Evolutionary conservation across 2,113 vertebrate genomes (phyloP).

Genomic region (Piaya cayana): DNA sequence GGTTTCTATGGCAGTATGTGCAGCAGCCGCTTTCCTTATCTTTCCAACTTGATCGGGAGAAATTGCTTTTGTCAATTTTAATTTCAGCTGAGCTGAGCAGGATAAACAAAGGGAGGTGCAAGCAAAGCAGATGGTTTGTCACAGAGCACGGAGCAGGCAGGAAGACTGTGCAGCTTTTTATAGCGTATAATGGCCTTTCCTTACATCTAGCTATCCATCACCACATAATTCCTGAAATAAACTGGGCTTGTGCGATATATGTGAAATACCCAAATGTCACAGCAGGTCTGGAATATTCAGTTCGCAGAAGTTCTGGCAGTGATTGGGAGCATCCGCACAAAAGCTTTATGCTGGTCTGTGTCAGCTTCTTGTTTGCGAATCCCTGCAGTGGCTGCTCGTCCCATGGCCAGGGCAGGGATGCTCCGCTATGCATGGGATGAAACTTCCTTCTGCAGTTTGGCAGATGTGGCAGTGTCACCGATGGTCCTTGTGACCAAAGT

Average conservation of each 20-base stretch:
- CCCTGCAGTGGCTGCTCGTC: accelerated
- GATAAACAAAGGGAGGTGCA: conserved; percentile 52
- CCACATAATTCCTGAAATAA: conserved; percentile 43
- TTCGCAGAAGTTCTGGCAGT: neutral
- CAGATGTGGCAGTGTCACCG: neutral
- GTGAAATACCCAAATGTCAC: neutral
- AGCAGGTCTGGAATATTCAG: neutral
- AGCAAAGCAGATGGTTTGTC: conserved; percentile 63
- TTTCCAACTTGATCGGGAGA: conserved; percentile 40
- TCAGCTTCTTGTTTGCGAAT: neutral
- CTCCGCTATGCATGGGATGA: accelerated
- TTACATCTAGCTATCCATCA: conserved; percentile 35
- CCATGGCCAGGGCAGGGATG: neutral
- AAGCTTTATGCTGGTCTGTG: neutral
- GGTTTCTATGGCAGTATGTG: conserved; percentile 39
- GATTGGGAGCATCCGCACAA: neutral
- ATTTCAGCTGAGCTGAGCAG: conserved; percentile 61
- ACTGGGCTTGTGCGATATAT: neutral
- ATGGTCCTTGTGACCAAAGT: neutral
- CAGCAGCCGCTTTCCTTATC: conserved; percentile 6
- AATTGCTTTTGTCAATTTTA: conserved; percentile 69
- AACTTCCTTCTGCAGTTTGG: neutral
- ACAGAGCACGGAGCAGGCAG: conserved; percentile 52
- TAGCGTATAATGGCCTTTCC: conserved; percentile 44
- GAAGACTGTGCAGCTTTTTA: conserved; percentile 54